Evolutionary conservation across 1,140 invertebrate genomes (phyloP).

Genomic region (Dinoponera quadriceps): DNA sequence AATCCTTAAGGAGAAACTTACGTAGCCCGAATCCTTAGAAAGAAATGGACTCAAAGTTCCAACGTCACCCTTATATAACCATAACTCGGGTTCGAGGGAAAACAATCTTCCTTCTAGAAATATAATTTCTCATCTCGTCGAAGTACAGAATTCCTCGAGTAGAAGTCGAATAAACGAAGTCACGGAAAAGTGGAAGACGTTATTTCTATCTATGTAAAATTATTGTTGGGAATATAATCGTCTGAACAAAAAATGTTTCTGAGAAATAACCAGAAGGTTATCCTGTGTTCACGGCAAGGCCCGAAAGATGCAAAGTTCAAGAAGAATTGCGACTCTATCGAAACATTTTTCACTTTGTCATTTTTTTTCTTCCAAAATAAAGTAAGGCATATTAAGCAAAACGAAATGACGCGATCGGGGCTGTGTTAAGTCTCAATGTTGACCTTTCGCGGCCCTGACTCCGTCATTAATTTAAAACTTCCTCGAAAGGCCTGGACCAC

Average conservation of each 20-base stretch:
- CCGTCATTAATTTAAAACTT: slow-evolving; percentile 82
- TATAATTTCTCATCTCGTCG: slow-evolving; percentile 10
- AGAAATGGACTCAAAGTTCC: slow-evolving; percentile 9
- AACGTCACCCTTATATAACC: slow-evolving; percentile 12
- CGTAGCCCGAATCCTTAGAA: slow-evolving; percentile 15
- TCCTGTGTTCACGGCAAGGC: neutral
- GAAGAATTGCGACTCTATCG: neutral
- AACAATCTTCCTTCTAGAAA: slow-evolving; percentile 10
- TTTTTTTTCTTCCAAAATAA: neutral
- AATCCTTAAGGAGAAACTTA: slow-evolving; percentile 40
- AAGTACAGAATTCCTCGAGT: neutral
- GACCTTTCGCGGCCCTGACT: slow-evolving; percentile 46
- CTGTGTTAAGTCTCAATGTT: slow-evolving; percentile 1
- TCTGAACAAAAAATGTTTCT: no score
- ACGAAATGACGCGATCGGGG: neutral
- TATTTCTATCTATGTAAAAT: neutral
- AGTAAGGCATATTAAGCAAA: slow-evolving; percentile 13
- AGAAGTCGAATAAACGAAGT: neutral
- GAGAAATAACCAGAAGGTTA: neutral
- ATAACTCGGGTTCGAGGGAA: slow-evolving; percentile 22
- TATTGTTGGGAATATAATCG: neutral
- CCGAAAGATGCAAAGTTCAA: neutral
- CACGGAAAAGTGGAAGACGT: neutral
- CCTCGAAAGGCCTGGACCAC: slow-evolving; percentile 73
- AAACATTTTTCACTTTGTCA: neutral